phyloP scores from a whole-genome alignment of 2,888 invertebrate species.

The Branchipolynoe longqiensis region DNA sequence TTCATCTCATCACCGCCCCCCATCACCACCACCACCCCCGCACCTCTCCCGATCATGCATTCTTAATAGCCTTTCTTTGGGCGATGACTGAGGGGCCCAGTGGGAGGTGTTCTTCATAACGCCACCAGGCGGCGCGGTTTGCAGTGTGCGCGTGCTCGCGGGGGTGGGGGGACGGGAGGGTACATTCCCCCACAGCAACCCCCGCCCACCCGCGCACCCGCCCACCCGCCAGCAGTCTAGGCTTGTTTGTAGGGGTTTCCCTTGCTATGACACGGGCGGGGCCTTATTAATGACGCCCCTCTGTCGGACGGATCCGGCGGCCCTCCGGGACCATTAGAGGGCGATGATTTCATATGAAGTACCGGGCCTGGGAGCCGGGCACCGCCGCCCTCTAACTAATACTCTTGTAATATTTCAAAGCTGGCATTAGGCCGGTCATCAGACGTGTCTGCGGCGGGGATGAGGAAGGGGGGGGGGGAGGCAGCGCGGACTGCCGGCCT shows the following conservation, averaged over 20 bases:
- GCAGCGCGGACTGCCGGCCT: too few relatives aligned
- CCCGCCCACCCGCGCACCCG: neutral
- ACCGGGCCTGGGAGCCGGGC: neutral
- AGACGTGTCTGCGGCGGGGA: slow-evolving; percentile 13
- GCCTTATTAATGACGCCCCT: slow-evolving; percentile 23
- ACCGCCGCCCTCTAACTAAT: slow-evolving; percentile 45
- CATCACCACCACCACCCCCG: slow-evolving; percentile 21
- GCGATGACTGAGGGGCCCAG: slow-evolving; percentile 32
- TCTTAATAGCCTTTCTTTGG: slow-evolving; percentile 52
- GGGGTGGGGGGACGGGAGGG: too few relatives aligned
- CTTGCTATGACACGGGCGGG: slow-evolving; percentile 10
- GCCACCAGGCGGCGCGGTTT: neutral
- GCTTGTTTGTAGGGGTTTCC: neutral
- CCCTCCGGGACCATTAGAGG: slow-evolving; percentile 49
- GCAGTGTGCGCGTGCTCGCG: neutral
- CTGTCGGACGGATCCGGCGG: slow-evolving; percentile 26
- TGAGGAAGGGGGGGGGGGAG: too few relatives aligned
- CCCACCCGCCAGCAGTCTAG: slow-evolving; percentile 8
- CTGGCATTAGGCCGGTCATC: slow-evolving; percentile 15
- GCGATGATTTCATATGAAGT: slow-evolving; percentile 56
- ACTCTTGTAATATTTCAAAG: slow-evolving; percentile 53
- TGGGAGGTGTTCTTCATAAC: slow-evolving; percentile 52
- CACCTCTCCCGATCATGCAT: slow-evolving; percentile 53
- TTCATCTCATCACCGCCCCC: too few relatives aligned
- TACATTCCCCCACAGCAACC: neutral